Conservation (phyloP, 2,797 vertebrate genomes). For the Poeciliopsis turneri region DNA sequence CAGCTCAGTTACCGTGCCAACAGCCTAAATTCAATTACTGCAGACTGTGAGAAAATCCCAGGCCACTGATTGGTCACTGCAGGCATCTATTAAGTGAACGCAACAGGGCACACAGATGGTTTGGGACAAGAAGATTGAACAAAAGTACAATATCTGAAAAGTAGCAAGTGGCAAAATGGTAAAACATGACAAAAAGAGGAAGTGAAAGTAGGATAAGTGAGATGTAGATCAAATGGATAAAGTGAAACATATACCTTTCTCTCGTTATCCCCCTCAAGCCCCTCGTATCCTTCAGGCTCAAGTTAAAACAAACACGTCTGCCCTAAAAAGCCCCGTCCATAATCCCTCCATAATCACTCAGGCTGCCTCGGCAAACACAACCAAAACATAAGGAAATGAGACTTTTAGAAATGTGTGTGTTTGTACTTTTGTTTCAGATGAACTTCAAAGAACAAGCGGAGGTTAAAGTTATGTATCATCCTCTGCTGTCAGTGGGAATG, state of each 20-base stretch:
- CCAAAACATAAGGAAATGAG: constrained; percentile 37
- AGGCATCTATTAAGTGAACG: constrained; percentile 49
- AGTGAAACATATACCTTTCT: constrained; percentile 22
- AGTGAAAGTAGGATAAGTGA: constrained; percentile 19
- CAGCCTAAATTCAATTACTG: constrained; percentile 70
- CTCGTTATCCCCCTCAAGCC: constrained; percentile 54
- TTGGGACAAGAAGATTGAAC: constrained; percentile 7
- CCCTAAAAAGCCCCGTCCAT: constrained; percentile 59
- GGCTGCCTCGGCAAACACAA: constrained; percentile 41
- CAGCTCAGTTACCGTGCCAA: constrained; percentile 55
- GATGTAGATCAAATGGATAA: constrained; percentile 39
- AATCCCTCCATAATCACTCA: constrained; percentile 64
- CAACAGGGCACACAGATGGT: constrained; percentile 14
- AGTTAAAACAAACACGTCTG: constrained; percentile 69
- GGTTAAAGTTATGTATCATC: constrained; percentile 17
- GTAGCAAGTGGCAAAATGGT: constrained; percentile 13
- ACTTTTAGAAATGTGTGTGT: constrained; percentile 7
- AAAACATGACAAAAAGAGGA: constrained; percentile 10
- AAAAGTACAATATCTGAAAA: constrained; percentile 16
- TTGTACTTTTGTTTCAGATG: constrained; percentile 25
- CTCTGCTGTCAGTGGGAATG: constrained; percentile 22
- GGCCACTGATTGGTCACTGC: constrained; percentile 63
- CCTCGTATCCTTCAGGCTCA: constrained; percentile 57
- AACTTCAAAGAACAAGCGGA: constrained; percentile 37
- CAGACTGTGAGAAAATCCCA: constrained; percentile 61